Evolutionary conservation across 2,797 vertebrate genomes (phyloP), one percentile per base, ranked within the genome.

Genomic region (Lutjanus campechanus): DNA sequence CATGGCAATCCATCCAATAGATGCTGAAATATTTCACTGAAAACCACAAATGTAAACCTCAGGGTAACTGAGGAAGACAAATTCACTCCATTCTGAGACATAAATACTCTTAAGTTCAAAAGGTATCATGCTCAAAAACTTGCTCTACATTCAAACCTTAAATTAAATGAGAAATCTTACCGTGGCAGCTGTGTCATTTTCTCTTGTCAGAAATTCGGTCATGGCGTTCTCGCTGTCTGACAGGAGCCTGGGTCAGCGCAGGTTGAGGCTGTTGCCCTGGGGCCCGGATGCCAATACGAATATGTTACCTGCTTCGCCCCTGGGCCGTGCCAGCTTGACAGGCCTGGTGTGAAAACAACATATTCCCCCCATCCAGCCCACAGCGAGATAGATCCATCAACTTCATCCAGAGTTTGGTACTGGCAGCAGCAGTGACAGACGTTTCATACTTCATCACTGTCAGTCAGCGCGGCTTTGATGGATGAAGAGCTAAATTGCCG

Each of bases 301-400:
- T 77, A 78, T 12, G 76, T 76, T 88, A 78, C 73, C 84, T 81
- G 82, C 74, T 49, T 73, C 1, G 19, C 88, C 87, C 81, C 69
- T 20, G 69, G 85, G 88, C 79, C 15, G 13, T 4, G 25, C 20
- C 4, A 36, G 1, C 53, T 83, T 88, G 86, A 92, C 90, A 90
- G 83, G 70, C 72, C 49, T 46, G 19, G 70, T 69, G 73, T 74
- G 87, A 85, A 91, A 88, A 89, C 87, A 87, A 68, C 84, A 79
- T 77, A 84, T 47, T 49, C 73, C 60, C 56, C 60, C 54, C 56
- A 72, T 83, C 55, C 80, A 69, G 71, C 80, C 76, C 73, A 66
- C 73, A 87, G 89, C 78, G 0, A 87, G 75, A 91, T 73, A 75
- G 88, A 91, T 93, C 87, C 61, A 85, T 93, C 91, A 91, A 72